Evolutionary conservation across 2,797 vertebrate species (phyloP).

Genomic region (Chloroceryle amazona): DNA sequence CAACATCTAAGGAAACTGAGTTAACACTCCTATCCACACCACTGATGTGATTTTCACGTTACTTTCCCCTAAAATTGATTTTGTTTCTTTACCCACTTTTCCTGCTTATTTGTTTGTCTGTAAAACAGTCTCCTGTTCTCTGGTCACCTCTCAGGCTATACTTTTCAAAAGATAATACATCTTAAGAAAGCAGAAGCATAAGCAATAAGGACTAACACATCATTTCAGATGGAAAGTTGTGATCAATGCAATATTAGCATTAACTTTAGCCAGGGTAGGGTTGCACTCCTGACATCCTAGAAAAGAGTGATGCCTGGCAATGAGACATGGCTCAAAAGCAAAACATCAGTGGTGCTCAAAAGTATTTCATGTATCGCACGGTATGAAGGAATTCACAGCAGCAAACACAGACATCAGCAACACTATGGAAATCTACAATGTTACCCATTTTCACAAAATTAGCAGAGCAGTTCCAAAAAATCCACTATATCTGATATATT

Average conservation of each 20-base stretch:
- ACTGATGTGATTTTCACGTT: background rate
- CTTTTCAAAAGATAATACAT: background rate
- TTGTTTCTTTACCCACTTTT: background rate
- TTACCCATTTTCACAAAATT: background rate
- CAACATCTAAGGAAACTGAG: background rate
- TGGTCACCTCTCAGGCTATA: background rate
- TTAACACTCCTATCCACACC: background rate
- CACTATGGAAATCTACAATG: background rate
- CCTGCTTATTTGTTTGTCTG: background rate
- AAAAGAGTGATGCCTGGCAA: background rate
- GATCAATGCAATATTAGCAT: background rate
- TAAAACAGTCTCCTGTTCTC: background rate
- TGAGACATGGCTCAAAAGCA: background rate
- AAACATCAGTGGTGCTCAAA: background rate
- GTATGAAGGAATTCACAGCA: background rate
- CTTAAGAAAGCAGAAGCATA: background rate
- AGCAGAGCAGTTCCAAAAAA: background rate
- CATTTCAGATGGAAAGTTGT: background rate
- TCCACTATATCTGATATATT: rapidly evolving
- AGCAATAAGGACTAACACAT: background rate
- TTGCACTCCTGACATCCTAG: background rate
- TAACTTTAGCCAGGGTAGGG: background rate
- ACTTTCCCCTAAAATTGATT: background rate
- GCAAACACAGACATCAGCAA: background rate
- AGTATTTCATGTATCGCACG: background rate